A percentile compares a stretch with the other conserved stretches of the same genome.
Conservation (phyloP, 1,140 invertebrate species). For the Habropoda laboriosa region DNA sequence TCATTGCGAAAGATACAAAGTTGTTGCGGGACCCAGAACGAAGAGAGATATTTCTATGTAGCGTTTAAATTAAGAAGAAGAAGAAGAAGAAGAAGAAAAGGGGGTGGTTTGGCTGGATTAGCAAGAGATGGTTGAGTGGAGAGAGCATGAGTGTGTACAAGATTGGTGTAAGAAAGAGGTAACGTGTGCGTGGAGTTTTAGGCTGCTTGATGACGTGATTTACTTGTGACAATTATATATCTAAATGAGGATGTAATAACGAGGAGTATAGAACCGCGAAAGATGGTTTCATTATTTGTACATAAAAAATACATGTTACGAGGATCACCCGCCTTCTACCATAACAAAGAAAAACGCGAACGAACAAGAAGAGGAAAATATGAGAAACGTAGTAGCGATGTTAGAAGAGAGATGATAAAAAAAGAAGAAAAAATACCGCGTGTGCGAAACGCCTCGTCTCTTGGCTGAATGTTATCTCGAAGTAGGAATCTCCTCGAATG, state of each 20-base stretch:
- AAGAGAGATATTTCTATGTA: constrained; percentile 70
- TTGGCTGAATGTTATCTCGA: constrained; percentile 21
- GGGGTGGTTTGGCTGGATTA: constrained; percentile 30
- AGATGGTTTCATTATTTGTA: constrained; percentile 49
- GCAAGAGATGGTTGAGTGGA: constrained; percentile 37
- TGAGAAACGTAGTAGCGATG: not conserved
- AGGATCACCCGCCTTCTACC: constrained; percentile 46
- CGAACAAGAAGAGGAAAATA: not conserved
- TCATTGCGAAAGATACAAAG: constrained; percentile 65
- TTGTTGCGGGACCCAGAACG: constrained; percentile 69
- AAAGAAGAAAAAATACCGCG: too few species aligned
- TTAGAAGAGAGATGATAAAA: constrained; percentile 3
- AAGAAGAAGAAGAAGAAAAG: too few species aligned
- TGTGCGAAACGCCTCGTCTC: constrained; percentile 25
- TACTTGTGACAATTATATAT: constrained; percentile 14
- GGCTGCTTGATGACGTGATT: constrained; percentile 5
- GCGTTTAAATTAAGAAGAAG: constrained; percentile 58
- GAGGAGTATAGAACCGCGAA: constrained; percentile 6
- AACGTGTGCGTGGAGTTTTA: constrained; percentile 44
- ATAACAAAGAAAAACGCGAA: not conserved
- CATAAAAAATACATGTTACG: constrained; percentile 41
- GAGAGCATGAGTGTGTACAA: constrained; percentile 14
- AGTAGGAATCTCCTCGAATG: not conserved
- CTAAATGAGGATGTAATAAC: constrained; percentile 7
- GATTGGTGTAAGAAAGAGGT: not conserved